A percentile compares a stretch with the other conserved stretches of the same genome.
phyloP scores from a whole-genome alignment of 2,113 vertebrate species.

The Elaphurus davidianus region DNA sequence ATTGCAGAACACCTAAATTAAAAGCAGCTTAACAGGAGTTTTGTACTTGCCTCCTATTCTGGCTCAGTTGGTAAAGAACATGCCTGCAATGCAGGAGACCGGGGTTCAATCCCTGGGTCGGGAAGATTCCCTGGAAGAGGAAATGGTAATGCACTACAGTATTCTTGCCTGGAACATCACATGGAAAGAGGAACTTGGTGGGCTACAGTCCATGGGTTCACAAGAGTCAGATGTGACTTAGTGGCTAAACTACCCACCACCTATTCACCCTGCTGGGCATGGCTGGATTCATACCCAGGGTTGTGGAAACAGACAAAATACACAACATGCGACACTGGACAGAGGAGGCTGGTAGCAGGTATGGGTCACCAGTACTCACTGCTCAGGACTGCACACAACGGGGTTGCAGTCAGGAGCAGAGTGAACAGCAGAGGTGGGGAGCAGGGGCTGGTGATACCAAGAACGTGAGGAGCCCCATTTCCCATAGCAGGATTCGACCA shows the following conservation, averaged over 20 bases:
- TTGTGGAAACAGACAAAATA: not conserved
- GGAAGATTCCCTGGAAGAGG: not conserved
- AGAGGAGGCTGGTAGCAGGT: not conserved
- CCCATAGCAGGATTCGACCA: too few relatives aligned
- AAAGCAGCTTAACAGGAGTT: not conserved
- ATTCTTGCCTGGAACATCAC: not conserved
- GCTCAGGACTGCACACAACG: too few relatives aligned
- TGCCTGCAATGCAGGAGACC: not conserved
- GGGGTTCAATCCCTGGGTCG: fast-evolving
- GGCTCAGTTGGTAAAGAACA: not conserved
- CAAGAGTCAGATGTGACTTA: not conserved
- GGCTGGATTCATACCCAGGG: not conserved
- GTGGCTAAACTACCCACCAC: not conserved
- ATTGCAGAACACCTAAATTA: not conserved
- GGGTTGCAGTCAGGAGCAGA: not conserved
- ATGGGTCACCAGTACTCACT: not conserved
- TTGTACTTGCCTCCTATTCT: not conserved
- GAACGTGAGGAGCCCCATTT: not conserved
- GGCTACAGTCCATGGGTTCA: not conserved
- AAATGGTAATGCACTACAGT: not conserved
- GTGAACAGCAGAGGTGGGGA: not conserved
- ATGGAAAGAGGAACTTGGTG: not conserved
- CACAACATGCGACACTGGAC: not conserved
- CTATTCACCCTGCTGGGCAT: not conserved
- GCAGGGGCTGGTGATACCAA: not conserved